These are phyloP conservation scores for Chionoecetes opilio DNA, from an alignment of 1,140 invertebrate genomes.

Conservation along the genomic window DNA sequence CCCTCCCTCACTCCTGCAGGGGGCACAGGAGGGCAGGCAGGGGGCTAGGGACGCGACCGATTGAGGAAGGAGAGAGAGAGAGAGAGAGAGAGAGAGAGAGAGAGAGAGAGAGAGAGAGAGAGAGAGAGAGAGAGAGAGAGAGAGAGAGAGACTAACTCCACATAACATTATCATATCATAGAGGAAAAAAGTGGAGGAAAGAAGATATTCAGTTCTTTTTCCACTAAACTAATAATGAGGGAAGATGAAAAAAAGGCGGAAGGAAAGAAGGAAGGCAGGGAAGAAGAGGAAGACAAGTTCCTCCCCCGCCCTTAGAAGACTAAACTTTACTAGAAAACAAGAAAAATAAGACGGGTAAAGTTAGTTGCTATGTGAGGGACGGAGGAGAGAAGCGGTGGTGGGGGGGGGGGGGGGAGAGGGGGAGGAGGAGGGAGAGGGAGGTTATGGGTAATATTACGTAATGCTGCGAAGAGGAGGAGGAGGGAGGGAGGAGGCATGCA, in stretches of 20 bases:
- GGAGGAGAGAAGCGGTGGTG: not conserved
- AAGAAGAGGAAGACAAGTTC: not conserved
- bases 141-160: no score
- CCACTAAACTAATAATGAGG: not conserved
- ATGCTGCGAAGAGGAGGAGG: not conserved
- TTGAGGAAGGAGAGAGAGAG: not conserved
- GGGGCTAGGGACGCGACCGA: not conserved
- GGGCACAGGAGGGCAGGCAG: not conserved
- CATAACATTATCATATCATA: not conserved
- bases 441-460: not conserved
- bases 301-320: not conserved
- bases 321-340: not conserved
- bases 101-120: slow-evolving; percentile 27
- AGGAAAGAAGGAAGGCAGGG: not conserved
- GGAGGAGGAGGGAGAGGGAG: not conserved
- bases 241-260: not conserved
- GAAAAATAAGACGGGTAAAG: not conserved
- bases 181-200: not conserved
- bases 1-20: not conserved
- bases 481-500: not conserved
- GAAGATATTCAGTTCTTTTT: no score
- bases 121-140: not conserved
- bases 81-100: slow-evolving; percentile 27
- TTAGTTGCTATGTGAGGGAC: slow-evolving; percentile 48
- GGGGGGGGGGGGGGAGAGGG: not conserved